Base-by-base conservation (phyloP, 2,797 vertebrate genomes). In the Kryptolebias ocellatus region DNA sequence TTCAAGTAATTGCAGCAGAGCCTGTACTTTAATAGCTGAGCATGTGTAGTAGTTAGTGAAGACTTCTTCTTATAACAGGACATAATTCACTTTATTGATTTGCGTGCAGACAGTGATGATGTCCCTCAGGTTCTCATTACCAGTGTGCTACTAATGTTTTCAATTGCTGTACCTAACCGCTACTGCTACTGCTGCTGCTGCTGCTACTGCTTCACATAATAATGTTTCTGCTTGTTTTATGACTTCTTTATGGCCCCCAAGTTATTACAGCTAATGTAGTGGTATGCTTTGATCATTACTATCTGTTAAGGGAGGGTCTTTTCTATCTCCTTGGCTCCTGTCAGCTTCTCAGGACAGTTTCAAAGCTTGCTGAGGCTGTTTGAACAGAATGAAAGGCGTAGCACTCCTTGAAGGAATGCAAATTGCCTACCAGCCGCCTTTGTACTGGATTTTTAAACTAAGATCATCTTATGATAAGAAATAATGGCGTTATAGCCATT, bases 61-160 rank as follows among this genome's bases (percentile, higher is more conserved):
- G 71, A 52, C 59, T 59, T 80, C 59, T 59, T 80, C 53, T 75
- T 42, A 58, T 78, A 76, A 83, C 62, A 68, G 66, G 74, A 18
- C 46, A n/a, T 83, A 74, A 84, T 84, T 87, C 60, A 64, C 70
- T 78, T 49, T 81, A 86, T 87, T 72, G 87, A 90, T 85, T 81
- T 53, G 69, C 69, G 71, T 63, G 47, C 63, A 50, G 58, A 70
- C 81, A 83, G 85, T 81, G 80, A 63, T 70, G 59, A 67, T 80
- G 75, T 60, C 81, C 62, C 45, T 28, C 50, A 69, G 80, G 72
- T 84, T 84, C 37, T 80, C 85, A 88, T 89, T 85, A 86, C 34
- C 60, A 70, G 60, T 64, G 49, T 11, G 10, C 55, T 24, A 44
- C 70, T 77, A 72, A 76, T 81, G 79, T 77, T 65, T 68, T 73